Percentiles rank a stretch among this genome's conserved stretches.
Evolutionary conservation across 2,113 vertebrate species (phyloP).

Genomic region (Equus przewalskii): DNA sequence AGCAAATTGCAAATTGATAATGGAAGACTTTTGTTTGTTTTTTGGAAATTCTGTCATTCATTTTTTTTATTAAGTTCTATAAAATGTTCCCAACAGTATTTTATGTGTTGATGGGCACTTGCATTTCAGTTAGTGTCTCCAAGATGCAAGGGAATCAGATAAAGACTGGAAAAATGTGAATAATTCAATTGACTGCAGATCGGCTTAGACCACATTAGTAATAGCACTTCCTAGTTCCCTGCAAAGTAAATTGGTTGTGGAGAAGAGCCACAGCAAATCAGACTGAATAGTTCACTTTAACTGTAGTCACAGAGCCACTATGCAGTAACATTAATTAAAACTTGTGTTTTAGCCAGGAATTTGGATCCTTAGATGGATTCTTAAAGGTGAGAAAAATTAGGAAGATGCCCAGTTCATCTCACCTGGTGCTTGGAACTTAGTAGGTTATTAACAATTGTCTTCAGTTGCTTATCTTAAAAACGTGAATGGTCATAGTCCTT

Average conservation of each 20-base stretch:
- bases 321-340: background rate
- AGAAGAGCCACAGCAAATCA: background rate
- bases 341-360: background rate
- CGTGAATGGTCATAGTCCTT: background rate
- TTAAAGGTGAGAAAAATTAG: conserved; percentile 2
- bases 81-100: background rate
- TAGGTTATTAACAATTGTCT: background rate
- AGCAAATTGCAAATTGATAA: conserved; percentile 11
- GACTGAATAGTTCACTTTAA: background rate
- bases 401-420: background rate
- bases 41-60: background rate
- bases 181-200: background rate
- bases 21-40: conserved; percentile 6
- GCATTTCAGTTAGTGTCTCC: background rate
- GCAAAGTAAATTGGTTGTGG: background rate
- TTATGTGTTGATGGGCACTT: conserved; percentile 18
- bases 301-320: conserved; percentile 27
- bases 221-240: background rate
- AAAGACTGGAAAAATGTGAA: background rate
- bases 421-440: background rate
- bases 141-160: background rate
- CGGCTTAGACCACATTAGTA: background rate
- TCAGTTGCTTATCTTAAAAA: conserved; percentile 40
- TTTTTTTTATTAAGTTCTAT: background rate
- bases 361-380: background rate